phyloP scores from a whole-genome alignment of 1,140 invertebrate genomes.

The Venturia canescens region DNA sequence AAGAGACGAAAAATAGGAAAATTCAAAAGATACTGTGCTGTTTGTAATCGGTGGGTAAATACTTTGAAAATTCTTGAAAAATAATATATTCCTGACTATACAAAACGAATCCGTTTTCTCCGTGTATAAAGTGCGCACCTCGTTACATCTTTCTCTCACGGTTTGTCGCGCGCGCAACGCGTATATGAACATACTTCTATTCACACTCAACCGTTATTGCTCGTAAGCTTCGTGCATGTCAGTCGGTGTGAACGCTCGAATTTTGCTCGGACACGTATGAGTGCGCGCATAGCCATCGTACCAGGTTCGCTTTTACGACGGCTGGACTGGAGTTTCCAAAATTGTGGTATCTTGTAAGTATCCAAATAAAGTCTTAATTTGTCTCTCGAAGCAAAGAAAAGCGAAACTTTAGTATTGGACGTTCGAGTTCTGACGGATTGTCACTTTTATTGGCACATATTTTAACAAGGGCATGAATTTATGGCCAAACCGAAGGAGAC shows the following conservation, averaged over 20 bases:
- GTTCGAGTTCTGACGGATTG: too few relatives aligned
- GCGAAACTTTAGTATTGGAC: too few relatives aligned
- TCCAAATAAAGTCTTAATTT: too few relatives aligned
- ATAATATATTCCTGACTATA: too few relatives aligned
- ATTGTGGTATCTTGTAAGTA: too few relatives aligned
- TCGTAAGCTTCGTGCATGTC: constrained; percentile 22
- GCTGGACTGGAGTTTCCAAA: too few relatives aligned
- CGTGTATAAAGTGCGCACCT: constrained; percentile 9
- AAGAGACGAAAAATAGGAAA: too few relatives aligned
- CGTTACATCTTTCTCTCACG: constrained; percentile 56
- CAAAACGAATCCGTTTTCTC: too few relatives aligned
- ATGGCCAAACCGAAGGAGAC: neutral
- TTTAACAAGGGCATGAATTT: neutral
- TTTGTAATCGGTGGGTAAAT: too few relatives aligned
- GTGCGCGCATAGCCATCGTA: neutral
- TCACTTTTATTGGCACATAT: neutral
- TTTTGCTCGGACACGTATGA: constrained; percentile 39
- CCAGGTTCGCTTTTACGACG: neutral
- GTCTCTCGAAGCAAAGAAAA: too few relatives aligned
- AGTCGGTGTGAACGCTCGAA: constrained; percentile 39
- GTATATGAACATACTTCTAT: constrained; percentile 42
- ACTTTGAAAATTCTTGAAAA: too few relatives aligned
- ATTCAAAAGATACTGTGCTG: too few relatives aligned
- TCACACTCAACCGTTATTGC: neutral
- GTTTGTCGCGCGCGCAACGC: constrained; percentile 51